A percentile compares a stretch with the other conserved stretches of the same genome.
These are phyloP conservation scores for Scalopus aquaticus DNA, from an alignment of 2,113 vertebrate genomes.

Conservation along the genomic window DNA sequence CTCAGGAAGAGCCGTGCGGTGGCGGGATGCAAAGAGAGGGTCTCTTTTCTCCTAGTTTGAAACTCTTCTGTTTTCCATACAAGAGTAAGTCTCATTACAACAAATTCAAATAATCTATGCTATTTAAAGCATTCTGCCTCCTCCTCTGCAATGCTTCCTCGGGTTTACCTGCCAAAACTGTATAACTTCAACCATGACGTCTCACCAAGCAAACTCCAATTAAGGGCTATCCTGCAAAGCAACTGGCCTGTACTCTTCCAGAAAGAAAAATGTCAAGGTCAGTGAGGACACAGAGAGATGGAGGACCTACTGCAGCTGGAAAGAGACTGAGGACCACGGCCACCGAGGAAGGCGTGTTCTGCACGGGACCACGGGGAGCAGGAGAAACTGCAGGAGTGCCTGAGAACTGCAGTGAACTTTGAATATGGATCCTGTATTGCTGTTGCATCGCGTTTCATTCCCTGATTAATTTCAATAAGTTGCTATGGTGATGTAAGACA, in stretches of 20 bases:
- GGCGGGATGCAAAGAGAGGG: too few relatives aligned
- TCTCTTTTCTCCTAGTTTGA: background rate
- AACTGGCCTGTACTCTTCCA: background rate
- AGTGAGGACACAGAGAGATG: background rate
- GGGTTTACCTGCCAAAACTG: background rate
- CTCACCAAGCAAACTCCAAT: background rate
- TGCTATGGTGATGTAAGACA: background rate
- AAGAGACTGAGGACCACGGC: background rate
- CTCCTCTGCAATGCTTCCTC: background rate
- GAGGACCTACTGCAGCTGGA: background rate
- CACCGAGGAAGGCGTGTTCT: background rate
- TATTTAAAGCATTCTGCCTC: background rate
- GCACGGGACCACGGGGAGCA: background rate
- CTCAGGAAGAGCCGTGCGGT: too few relatives aligned
- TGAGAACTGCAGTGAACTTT: background rate
- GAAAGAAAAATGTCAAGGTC: background rate
- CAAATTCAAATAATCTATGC: background rate
- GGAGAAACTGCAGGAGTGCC: background rate
- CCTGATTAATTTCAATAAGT: conserved; percentile 20
- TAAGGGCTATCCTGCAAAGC: background rate
- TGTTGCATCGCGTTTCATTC: background rate
- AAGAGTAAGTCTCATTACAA: background rate
- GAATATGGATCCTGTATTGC: background rate
- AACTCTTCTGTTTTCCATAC: background rate
- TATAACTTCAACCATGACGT: background rate